A percentile compares a stretch with the other conserved stretches of the same genome.
These are phyloP conservation scores for Thalassarche chlororhynchos DNA, from an alignment of 2,113 vertebrate genomes.

Conservation along the genomic window DNA sequence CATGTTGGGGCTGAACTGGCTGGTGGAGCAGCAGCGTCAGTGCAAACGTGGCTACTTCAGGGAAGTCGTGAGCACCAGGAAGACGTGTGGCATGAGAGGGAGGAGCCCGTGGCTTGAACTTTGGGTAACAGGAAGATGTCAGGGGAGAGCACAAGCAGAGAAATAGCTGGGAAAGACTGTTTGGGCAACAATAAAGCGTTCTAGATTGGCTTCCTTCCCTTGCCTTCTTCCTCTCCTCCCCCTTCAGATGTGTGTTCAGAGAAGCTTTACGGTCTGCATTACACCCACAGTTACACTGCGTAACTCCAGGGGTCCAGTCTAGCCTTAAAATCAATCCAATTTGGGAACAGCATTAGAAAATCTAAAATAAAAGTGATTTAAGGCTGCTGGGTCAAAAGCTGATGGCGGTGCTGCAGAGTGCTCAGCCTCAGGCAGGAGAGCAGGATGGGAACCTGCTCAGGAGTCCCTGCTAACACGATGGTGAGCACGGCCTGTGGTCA, in stretches of 20 bases:
- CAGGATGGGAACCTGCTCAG: not conserved
- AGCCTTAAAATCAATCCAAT: not conserved
- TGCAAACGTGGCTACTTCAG: not conserved
- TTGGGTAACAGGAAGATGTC: not conserved
- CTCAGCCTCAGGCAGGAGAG: not conserved
- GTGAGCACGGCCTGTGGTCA: fast-evolving
- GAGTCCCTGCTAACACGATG: fast-evolving
- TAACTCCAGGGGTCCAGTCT: not conserved
- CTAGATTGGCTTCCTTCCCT: not conserved
- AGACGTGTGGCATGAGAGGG: not conserved
- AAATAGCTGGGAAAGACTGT: not conserved
- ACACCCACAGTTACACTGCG: not conserved
- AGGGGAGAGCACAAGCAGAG: not conserved
- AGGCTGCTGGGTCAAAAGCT: not conserved
- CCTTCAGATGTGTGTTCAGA: not conserved
- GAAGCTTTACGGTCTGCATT: fast-evolving
- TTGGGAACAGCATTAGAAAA: not conserved
- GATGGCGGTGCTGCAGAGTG: not conserved
- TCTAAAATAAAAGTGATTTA: too few species aligned
- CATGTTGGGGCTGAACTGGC: not conserved
- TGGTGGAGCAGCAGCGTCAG: not conserved
- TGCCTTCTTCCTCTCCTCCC: not conserved
- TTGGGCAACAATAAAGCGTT: not conserved
- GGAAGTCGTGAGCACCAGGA: not conserved
- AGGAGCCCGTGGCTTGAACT: not conserved